These are phyloP conservation scores for Agrotis ipsilon DNA, from an alignment of 2,888 invertebrate genomes.

Conservation along the genomic window DNA sequence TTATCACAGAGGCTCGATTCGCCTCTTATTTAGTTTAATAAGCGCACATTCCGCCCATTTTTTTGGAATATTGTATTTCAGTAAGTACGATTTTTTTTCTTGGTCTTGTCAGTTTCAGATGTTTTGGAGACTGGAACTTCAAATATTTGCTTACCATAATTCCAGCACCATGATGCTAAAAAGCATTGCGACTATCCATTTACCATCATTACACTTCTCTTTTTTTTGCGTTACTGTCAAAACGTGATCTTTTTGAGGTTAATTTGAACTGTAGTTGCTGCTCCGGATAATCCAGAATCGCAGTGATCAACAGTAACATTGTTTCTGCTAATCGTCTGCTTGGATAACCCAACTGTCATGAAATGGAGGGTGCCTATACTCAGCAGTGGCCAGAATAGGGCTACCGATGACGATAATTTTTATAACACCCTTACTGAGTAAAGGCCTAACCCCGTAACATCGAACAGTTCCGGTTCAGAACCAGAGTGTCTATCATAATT, in stretches of 20 bases:
- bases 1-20: conserved; percentile 42
- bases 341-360: too few species aligned
- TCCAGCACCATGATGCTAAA: neutral
- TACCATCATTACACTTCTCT: neutral
- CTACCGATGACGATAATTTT: too few species aligned
- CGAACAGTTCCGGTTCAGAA: neutral
- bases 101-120: conserved; percentile 42
- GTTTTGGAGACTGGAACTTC: conserved; percentile 24
- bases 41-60: conserved; percentile 31
- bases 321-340: neutral
- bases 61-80: conserved; percentile 33
- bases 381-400: too few species aligned
- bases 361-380: too few species aligned
- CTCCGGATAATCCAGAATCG: neutral
- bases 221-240: neutral
- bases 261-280: neutral
- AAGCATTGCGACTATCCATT: neutral
- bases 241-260: neutral
- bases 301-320: neutral
- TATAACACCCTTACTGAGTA: neutral
- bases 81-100: conserved; percentile 50
- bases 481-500: neutral
- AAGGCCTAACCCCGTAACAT: neutral
- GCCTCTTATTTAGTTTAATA: conserved; percentile 36
- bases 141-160: neutral